phyloP scores from a whole-genome alignment of 1,140 invertebrate genomes.

The Trichomalopsis sarcophagae region DNA sequence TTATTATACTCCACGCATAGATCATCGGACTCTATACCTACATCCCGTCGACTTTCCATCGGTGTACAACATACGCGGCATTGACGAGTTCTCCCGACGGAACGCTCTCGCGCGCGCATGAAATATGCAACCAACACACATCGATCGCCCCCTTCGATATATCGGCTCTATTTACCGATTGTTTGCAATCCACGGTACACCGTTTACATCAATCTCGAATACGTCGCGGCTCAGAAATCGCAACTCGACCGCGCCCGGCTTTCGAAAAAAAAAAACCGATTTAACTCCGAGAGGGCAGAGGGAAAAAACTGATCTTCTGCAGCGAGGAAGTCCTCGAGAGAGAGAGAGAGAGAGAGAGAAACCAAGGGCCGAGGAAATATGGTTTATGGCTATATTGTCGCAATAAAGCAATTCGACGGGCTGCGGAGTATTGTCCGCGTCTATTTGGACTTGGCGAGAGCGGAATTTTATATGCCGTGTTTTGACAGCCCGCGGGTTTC shows the following conservation, averaged over 20 bases:
- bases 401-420: constrained; percentile 61
- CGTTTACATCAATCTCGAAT: too few species aligned
- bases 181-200: neutral
- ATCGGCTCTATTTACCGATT: neutral
- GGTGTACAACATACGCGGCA: neutral
- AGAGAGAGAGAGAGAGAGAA: too few species aligned
- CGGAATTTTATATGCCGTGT: constrained; percentile 61
- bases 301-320: too few species aligned
- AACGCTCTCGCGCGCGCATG: constrained; percentile 9
- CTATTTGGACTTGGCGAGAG: constrained; percentile 14
- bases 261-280: too few species aligned
- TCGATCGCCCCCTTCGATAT: constrained; percentile 34
- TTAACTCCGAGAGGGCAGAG: too few species aligned
- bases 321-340: neutral
- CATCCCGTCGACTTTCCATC: too few species aligned
- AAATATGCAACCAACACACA: constrained; percentile 43
- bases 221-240: too few species aligned
- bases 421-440: constrained; percentile 43
- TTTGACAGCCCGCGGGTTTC: constrained; percentile 71
- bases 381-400: constrained; percentile 66
- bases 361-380: constrained; percentile 40
- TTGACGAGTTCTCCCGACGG: constrained; percentile 37
- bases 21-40: neutral
- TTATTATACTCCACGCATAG: too few species aligned
- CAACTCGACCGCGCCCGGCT: too few species aligned